Conservation (phyloP, 2,888 invertebrate species). For the Apodemia hepburni region DNA sequence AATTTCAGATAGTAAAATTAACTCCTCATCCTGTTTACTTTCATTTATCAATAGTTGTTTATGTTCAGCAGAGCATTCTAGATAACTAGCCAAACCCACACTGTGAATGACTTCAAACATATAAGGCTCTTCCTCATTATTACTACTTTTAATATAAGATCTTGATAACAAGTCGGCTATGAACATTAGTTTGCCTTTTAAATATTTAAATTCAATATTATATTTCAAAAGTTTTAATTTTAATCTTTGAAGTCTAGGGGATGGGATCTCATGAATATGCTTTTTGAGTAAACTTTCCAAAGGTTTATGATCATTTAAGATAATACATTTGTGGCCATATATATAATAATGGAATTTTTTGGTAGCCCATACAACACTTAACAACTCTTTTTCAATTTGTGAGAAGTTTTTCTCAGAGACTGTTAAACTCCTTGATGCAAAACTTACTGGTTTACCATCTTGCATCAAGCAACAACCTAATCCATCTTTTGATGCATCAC, state of each 20-base stretch:
- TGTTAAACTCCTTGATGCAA: conserved; percentile 22
- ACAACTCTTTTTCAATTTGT: conserved; percentile 50
- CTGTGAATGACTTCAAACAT: neutral
- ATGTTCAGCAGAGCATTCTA: conserved; percentile 10
- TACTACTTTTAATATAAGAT: neutral
- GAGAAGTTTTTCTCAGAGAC: conserved; percentile 21
- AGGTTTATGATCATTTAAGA: conserved; percentile 21
- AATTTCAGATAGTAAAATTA: too few species aligned
- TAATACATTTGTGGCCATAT: conserved; percentile 31
- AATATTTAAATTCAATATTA: conserved; percentile 6
- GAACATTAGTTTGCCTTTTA: conserved; percentile 15
- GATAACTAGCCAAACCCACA: neutral
- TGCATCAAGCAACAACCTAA: conserved; percentile 29
- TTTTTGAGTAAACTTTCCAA: neutral
- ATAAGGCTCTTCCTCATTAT: neutral
- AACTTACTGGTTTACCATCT: conserved; percentile 29
- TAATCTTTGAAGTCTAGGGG: neutral
- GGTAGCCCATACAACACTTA: conserved; percentile 42
- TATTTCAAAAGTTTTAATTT: neutral
- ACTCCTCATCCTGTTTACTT: too few species aligned
- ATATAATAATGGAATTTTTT: conserved; percentile 42
- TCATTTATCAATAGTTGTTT: too few species aligned
- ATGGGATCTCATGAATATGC: neutral
- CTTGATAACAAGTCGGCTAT: neutral
- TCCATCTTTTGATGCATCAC: conserved; percentile 5